Evolutionary conservation across 2,113 vertebrate genomes (phyloP), one percentile per base, ranked within the genome.

Genomic region (Thymallus thymallus): DNA sequence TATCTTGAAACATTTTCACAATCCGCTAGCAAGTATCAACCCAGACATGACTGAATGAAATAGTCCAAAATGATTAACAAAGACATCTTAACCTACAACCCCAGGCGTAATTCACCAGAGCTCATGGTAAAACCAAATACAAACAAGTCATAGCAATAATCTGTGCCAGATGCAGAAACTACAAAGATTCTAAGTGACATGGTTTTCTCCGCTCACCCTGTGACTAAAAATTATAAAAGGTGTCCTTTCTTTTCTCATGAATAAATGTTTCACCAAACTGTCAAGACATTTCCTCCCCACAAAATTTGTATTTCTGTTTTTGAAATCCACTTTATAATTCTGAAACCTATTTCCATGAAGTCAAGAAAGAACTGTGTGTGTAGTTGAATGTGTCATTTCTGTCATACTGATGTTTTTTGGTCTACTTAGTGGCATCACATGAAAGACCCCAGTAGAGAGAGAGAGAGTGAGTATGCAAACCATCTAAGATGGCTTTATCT

Each of bases 221-320:
- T 9, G 24, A 5, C 23, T 46, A 75, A 3, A 66, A 61, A 61
- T 3, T 14, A 4, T 45, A 62, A 76, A 70, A 75, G 68, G 26
- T 74, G 55, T 71, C 70, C 56, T 60, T 45, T 69, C 32, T n/a
- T n/a, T n/a, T n/a, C 41, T 18, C 9, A 4, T 41, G 67, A 23
- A 69, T 45, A 69, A 70, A 23, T 14, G 48, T n/a, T 46, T 48
- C 41, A 51, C 24, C 62, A 55, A 67, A 35, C 61, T 69, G 60
- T 20, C 69, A 69, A 41, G 55, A 66, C 18, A 24, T 9, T 62
- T 45, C 68, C 18, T 41, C 9, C 56, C 66, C 55, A 67, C 5
- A 4, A 2, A 24, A 70, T 66, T 73, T 63, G 26, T 58, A 73
- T 56, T 62, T 56, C 69, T 62, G 66, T 62, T 30, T 66, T 20